Evolutionary conservation across 1,140 invertebrate genomes (phyloP).

Genomic region (Octopus bimaculoides): DNA sequence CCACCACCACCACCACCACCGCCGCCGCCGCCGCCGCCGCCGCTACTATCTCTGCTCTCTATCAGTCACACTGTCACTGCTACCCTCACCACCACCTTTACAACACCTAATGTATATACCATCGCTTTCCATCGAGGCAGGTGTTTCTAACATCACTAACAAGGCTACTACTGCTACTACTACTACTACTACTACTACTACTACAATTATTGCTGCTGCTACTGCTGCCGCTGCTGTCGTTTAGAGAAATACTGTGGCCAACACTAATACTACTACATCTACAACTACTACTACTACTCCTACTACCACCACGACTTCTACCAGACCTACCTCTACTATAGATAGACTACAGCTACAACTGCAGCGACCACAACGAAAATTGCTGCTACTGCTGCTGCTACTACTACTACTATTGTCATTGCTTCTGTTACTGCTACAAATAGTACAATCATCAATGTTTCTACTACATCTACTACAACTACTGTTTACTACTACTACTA

Average conservation of each 20-base stretch:
- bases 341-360: constrained; percentile 8
- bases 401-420: not conserved
- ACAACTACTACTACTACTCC: too few relatives aligned
- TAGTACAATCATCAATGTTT: not conserved
- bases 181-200: constrained; percentile 13
- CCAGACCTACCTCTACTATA: not conserved
- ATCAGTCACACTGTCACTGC: too few relatives aligned
- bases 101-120: too few relatives aligned
- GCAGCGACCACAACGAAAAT: not conserved
- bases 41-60: too few relatives aligned
- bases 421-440: not conserved
- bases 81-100: too few relatives aligned
- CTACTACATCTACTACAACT: not conserved
- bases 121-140: too few relatives aligned
- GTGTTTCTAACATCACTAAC: not conserved
- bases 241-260: not conserved
- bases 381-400: constrained; percentile 2
- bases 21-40: too few relatives aligned
- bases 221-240: not conserved
- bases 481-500: too few relatives aligned
- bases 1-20: too few relatives aligned
- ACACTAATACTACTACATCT: not conserved
- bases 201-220: not conserved
- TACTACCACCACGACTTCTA: not conserved
- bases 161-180: constrained; percentile 7